Conservation (phyloP, 2,113 vertebrate species). For the Mus spicilegus region DNA sequence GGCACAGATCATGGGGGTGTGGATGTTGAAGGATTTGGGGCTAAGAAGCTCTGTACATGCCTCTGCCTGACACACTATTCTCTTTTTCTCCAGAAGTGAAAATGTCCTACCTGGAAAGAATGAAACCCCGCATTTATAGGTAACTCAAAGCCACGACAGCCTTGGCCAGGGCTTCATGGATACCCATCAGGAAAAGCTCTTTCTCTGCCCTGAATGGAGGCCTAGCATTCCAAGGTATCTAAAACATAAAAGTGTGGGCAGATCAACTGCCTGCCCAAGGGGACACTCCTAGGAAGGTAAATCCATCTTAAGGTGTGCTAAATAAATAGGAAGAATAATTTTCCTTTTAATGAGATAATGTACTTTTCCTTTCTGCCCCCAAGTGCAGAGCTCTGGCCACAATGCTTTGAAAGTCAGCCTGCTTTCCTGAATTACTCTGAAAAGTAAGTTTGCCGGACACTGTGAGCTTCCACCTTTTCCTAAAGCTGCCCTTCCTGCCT, state of each 20-base stretch:
- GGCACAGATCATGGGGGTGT: background rate
- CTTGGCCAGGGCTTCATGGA: background rate
- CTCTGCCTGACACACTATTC: background rate
- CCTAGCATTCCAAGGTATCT: background rate
- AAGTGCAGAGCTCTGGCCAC: background rate
- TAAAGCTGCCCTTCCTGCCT: background rate
- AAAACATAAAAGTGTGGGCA: background rate
- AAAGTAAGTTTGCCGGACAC: background rate
- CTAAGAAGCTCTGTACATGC: background rate
- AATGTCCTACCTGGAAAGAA: background rate
- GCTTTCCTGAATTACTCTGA: background rate
- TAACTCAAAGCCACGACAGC: background rate
- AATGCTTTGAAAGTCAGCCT: background rate
- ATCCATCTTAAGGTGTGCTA: background rate
- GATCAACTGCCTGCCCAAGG: background rate
- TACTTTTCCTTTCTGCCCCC: background rate
- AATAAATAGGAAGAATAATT: background rate
- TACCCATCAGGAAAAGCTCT: background rate
- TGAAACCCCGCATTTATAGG: background rate
- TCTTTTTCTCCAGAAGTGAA: background rate
- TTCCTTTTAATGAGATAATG: too few species aligned
- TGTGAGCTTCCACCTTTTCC: background rate
- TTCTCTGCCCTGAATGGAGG: background rate
- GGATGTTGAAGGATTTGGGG: background rate
- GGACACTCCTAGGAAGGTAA: background rate